A percentile compares a stretch with the other conserved stretches of the same genome.
These are phyloP conservation scores for Ecdyonurus torrentis DNA, from an alignment of 2,888 invertebrate species.

Conservation along the genomic window DNA sequence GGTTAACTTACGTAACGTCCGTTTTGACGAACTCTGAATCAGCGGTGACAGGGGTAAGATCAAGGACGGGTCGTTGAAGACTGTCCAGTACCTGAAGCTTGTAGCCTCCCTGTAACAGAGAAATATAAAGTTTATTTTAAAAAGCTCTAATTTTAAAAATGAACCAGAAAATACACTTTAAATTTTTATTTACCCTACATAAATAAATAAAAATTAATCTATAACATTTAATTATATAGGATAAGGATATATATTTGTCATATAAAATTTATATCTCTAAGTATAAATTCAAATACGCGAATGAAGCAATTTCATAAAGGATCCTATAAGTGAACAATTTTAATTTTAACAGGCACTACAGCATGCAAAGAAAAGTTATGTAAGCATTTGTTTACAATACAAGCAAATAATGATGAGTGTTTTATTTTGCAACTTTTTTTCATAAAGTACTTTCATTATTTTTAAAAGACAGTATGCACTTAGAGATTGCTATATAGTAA, in stretches of 20 bases:
- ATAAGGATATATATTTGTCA: background rate
- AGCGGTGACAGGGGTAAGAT: constrained; percentile 64
- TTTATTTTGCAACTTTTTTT: no score
- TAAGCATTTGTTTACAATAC: no score
- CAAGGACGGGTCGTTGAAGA: constrained; percentile 65
- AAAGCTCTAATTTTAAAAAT: constrained; percentile 13
- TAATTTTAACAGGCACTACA: no score
- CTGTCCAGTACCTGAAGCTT: constrained; percentile 73
- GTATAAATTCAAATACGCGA: no score
- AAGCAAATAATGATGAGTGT: no score
- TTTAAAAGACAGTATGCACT: no score
- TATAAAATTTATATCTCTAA: no score
- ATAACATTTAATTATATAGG: background rate
- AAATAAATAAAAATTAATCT: background rate
- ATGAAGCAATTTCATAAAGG: no score
- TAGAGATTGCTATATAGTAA: no score
- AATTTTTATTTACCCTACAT: background rate
- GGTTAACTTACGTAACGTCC: constrained; percentile 80
- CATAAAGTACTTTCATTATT: no score
- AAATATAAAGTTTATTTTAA: constrained; percentile 8
- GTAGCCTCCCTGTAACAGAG: constrained; percentile 62
- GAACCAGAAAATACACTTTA: background rate
- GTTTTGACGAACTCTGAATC: constrained; percentile 64
- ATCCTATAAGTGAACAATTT: no score
- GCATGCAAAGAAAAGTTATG: no score